A percentile compares a stretch with the other conserved stretches of the same genome.
phyloP scores from a whole-genome alignment of 2,888 invertebrate species.

The Vanessa cardui region DNA sequence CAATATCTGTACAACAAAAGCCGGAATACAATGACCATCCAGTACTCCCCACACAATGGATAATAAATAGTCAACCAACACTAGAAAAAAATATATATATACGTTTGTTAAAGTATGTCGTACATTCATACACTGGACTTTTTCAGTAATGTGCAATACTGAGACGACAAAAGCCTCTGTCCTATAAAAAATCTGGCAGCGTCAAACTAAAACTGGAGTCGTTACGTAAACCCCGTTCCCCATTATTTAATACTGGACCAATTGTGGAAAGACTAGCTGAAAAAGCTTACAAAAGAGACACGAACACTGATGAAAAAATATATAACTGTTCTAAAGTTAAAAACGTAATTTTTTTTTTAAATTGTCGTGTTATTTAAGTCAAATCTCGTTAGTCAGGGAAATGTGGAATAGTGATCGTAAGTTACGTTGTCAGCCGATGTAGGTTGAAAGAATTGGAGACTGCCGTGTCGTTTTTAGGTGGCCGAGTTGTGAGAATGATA shows the following conservation, averaged over 20 bases:
- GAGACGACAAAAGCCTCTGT: conserved; percentile 29
- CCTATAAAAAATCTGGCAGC: conserved; percentile 36
- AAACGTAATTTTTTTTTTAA: conserved; percentile 32
- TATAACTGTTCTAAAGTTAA: conserved; percentile 17
- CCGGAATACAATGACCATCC: conserved; percentile 52
- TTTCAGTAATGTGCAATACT: conserved; percentile 23
- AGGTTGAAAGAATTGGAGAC: conserved; percentile 25
- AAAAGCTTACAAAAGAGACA: neutral
- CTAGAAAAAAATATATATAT: conserved; percentile 35
- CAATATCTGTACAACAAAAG: conserved; percentile 69
- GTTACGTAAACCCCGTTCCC: conserved; percentile 3
- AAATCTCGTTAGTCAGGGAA: conserved; percentile 44
- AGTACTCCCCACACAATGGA: conserved; percentile 56
- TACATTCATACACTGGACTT: conserved; percentile 24
- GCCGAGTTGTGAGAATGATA: conserved; percentile 19
- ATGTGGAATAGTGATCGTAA: conserved; percentile 49
- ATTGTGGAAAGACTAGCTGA: neutral
- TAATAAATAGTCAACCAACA: conserved; percentile 41
- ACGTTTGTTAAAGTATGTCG: conserved; percentile 24
- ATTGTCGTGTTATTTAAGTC: conserved; percentile 27
- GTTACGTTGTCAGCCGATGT: conserved; percentile 11
- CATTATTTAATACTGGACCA: conserved; percentile 9
- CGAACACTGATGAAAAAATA: neutral
- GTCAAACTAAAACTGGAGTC: conserved; percentile 25
- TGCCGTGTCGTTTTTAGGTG: conserved; percentile 25